Evolutionary conservation across 2,113 vertebrate genomes (phyloP).

Genomic region (Sapajus apella): DNA sequence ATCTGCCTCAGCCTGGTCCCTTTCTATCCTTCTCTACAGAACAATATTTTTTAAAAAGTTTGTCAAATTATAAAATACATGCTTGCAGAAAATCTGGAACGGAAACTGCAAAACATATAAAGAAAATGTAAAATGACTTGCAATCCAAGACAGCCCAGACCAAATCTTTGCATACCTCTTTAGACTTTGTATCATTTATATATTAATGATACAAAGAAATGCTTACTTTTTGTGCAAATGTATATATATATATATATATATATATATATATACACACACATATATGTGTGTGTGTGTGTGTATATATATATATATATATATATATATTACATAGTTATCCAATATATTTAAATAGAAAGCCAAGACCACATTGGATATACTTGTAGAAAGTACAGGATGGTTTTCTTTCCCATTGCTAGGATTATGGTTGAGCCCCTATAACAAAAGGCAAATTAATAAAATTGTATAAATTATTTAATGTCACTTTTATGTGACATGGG

Average conservation of each 20-base stretch:
- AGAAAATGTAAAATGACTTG: slow-evolving; percentile 23
- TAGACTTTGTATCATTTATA: background rate
- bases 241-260: too few relatives aligned
- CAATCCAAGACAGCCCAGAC: background rate
- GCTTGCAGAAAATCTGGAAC: background rate
- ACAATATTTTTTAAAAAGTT: background rate
- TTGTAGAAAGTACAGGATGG: background rate
- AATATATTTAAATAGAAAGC: background rate
- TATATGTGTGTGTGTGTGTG: too few relatives aligned
- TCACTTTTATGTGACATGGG: background rate
- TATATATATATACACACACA: too few relatives aligned
- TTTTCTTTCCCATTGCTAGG: background rate
- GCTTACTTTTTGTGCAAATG: background rate
- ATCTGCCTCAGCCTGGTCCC: background rate
- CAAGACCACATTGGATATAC: background rate
- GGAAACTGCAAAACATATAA: background rate
- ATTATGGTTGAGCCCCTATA: background rate
- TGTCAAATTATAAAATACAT: slow-evolving; percentile 15
- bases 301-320: too few relatives aligned
- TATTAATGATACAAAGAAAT: background rate
- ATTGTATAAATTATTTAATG: background rate
- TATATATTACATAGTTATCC: background rate
- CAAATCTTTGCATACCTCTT: background rate
- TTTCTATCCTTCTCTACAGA: background rate
- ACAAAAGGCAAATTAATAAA: background rate